phyloP scores from a whole-genome alignment of 2,113 vertebrate genomes.

The Isichthys henryi region DNA sequence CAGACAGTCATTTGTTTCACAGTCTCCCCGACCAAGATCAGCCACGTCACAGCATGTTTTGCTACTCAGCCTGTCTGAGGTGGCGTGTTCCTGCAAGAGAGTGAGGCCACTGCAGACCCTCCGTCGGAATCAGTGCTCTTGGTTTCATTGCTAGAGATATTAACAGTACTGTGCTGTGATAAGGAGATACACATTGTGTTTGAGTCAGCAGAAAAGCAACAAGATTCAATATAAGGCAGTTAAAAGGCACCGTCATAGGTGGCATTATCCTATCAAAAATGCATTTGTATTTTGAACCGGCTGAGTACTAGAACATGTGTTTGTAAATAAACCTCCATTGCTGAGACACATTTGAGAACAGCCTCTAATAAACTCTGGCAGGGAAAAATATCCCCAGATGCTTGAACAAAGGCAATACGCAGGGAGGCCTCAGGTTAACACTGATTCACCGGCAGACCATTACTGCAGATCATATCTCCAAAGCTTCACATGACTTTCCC shows the following conservation, averaged over 20 bases:
- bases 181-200: neutral
- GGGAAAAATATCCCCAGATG: neutral
- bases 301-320: neutral
- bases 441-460: neutral
- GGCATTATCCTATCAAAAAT: neutral
- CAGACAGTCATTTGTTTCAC: neutral
- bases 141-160: neutral
- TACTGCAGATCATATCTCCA: neutral
- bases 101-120: neutral
- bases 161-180: neutral
- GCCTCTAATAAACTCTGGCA: neutral
- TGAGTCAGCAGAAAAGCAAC: neutral
- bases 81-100: neutral
- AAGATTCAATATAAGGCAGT: neutral
- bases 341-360: neutral
- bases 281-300: neutral
- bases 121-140: neutral
- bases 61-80: neutral
- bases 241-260: neutral
- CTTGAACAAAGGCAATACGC: neutral
- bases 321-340: neutral
- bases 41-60: neutral
- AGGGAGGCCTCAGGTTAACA: neutral
- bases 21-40: neutral
- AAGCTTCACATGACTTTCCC: neutral